Base-by-base conservation (phyloP, 2,888 invertebrate genomes). In the Oscheius sp. region DNA sequence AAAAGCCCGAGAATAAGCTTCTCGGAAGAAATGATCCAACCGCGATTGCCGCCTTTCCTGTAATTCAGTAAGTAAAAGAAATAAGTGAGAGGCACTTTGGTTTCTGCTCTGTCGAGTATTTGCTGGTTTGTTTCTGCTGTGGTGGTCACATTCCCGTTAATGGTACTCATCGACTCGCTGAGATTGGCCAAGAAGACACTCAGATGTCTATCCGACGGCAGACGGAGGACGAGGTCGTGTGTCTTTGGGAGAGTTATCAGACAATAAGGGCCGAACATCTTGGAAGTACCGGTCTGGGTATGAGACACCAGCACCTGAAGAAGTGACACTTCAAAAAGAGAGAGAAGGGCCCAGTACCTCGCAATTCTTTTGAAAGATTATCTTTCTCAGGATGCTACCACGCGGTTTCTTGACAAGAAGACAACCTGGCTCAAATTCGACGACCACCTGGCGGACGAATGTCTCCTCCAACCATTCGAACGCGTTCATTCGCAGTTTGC, bases 141-240 rank as follows among this genome's bases (percentile, higher is more conserved):
- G 1, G 72, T 72, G 41, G 64, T 64, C 2, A 78, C 74, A 49
- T 69, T 29, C 1, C 76, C 77, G 41, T 75, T 63, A 3, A 76
- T 72, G 0, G 59, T 27, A 0, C 23, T 64, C 23, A 75, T 76
- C 0, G 77, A 72, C 12, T 66, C 66, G 18, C 25, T 52, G n/a
- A 66, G 16, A 27, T 49, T 25, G n/a, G 66, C 66, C 29, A 66
- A 16, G 21, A 66, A 66, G 52, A 66, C 66, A 1, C 49, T 52
- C 12, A 78, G 69, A 58, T 81, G 77, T 18, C 74, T 64, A 46
- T 84, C 84, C 23, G 78, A 82, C 87, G 95, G 95, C 88, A 96
- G 93, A 89, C 96, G 95, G 69, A 96, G 90, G 16, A 96, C 96
- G 77, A 96, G 90, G 90, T 96, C 96, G 87, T 96, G 95, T 89